Conservation (phyloP, 2,113 vertebrate genomes). For the Strix aluco region DNA sequence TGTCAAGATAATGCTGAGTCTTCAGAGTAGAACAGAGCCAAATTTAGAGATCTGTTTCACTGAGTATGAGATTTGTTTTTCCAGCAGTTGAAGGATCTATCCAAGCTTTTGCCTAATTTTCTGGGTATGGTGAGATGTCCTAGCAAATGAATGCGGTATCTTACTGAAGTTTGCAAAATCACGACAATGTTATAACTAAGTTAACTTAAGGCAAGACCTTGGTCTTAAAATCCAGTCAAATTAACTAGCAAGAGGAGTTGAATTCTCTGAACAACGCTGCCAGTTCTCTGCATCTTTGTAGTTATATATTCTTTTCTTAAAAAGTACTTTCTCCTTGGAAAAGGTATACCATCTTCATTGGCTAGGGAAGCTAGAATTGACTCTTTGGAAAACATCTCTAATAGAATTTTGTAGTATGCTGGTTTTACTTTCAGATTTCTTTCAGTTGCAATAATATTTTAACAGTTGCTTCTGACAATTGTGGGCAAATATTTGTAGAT, state of each 20-base stretch:
- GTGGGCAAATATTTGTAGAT: neutral
- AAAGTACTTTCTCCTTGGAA: neutral
- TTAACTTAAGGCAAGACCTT: neutral
- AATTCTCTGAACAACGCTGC: neutral
- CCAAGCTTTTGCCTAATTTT: neutral
- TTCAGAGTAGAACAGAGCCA: neutral
- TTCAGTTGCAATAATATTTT: slow-evolving; percentile 27
- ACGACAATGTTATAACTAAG: neutral
- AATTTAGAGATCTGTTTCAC: neutral
- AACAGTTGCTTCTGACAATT: neutral
- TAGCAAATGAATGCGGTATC: neutral
- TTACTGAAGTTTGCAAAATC: neutral
- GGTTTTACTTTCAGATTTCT: neutral
- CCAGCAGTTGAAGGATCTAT: neutral
- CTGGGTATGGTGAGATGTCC: neutral
- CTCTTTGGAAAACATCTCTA: neutral
- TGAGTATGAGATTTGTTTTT: neutral
- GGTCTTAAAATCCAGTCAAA: neutral
- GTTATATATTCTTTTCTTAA: neutral
- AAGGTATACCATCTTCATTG: neutral
- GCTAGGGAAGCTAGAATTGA: neutral
- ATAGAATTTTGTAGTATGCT: neutral
- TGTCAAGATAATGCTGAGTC: neutral
- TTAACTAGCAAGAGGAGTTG: neutral
- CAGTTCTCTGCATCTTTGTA: neutral